phyloP scores from a whole-genome alignment of 1,140 invertebrate genomes.

The Cydia splendana region DNA sequence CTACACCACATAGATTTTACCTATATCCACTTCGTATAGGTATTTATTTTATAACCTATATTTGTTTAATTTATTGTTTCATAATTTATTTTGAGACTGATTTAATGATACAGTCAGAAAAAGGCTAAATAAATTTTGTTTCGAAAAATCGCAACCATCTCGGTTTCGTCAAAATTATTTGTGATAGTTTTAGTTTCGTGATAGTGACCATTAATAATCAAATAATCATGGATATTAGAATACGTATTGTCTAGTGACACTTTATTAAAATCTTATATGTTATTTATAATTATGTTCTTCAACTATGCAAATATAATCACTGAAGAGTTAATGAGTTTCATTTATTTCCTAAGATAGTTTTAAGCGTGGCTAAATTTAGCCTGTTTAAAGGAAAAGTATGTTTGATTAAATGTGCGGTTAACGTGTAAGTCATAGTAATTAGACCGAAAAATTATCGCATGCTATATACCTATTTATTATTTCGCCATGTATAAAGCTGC shows the following conservation, averaged over 20 bases:
- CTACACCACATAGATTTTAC: neutral
- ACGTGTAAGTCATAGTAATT: too few relatives aligned
- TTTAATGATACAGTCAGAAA: too few relatives aligned
- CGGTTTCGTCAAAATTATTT: too few relatives aligned
- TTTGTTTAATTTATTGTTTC: neutral
- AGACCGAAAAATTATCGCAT: too few relatives aligned
- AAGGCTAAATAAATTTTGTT: too few relatives aligned
- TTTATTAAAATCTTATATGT: neutral
- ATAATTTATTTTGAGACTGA: too few relatives aligned
- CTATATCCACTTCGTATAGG: neutral
- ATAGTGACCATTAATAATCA: neutral
- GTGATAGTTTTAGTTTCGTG: neutral
- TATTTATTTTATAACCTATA: neutral
- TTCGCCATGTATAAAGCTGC: too few relatives aligned
- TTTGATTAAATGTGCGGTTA: too few relatives aligned
- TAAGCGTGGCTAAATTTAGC: too few relatives aligned
- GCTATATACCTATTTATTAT: too few relatives aligned
- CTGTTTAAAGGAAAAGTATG: too few relatives aligned
- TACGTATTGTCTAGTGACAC: neutral
- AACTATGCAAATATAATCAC: neutral
- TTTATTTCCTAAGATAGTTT: neutral
- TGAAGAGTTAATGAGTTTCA: neutral
- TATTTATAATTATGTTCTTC: neutral
- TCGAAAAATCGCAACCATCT: too few relatives aligned
- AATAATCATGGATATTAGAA: neutral